A percentile compares a stretch with the other conserved stretches of the same genome.
Conservation (phyloP, 2,888 invertebrate genomes). For the Sepiola atlantica region DNA sequence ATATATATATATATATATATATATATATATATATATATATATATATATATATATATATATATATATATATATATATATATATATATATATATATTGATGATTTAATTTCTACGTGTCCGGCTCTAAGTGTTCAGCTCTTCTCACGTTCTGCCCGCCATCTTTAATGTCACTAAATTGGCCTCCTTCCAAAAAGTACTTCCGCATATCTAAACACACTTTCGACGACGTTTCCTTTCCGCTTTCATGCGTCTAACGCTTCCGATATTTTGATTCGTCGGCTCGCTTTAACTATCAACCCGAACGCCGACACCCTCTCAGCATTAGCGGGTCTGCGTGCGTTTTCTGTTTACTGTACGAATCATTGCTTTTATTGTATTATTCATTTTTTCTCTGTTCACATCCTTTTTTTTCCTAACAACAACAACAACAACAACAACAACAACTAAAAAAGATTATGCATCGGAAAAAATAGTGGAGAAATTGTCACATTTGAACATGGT, state of each 20-base stretch:
- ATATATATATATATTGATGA: too few relatives aligned
- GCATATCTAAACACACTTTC: neutral
- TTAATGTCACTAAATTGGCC: neutral
- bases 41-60: too few relatives aligned
- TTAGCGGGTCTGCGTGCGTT: neutral
- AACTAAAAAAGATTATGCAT: too few relatives aligned
- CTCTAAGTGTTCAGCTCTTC: neutral
- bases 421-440: too few relatives aligned
- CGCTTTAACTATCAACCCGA: neutral
- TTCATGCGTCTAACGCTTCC: neutral
- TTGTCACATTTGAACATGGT: conserved; percentile 5
- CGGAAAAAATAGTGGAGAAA: neutral
- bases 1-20: neutral
- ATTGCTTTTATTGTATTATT: conserved; percentile 16
- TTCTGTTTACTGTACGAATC: neutral
- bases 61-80: too few relatives aligned
- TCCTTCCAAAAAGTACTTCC: neutral
- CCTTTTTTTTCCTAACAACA: neutral
- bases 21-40: neutral
- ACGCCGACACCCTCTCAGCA: neutral
- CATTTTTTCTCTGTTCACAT: neutral
- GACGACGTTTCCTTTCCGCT: neutral
- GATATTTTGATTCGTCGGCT: neutral
- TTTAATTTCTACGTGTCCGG: neutral
- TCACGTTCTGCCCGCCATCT: neutral